phyloP scores from a whole-genome alignment of 2,888 invertebrate genomes.

The Kryphioiulus occultus region DNA sequence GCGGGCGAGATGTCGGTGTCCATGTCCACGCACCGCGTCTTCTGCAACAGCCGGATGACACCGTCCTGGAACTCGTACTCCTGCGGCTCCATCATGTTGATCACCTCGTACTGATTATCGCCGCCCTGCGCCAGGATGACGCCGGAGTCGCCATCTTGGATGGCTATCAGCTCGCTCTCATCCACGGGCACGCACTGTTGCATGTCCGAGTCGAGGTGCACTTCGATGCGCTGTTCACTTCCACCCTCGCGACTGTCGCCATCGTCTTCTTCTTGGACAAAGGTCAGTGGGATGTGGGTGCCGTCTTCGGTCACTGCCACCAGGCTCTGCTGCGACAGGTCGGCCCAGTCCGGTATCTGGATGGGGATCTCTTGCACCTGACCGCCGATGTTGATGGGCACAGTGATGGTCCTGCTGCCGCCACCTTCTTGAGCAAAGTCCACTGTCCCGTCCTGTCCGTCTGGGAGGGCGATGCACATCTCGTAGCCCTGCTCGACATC shows the following conservation, averaged over 20 bases:
- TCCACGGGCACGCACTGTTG: neutral
- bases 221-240: neutral
- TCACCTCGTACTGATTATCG: neutral
- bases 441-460: neutral
- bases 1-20: neutral
- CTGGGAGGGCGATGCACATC: neutral
- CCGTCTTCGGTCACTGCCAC: constrained; percentile 48
- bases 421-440: neutral
- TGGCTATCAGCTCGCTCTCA: neutral
- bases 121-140: neutral
- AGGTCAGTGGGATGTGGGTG: constrained; percentile 42
- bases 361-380: constrained; percentile 44
- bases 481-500: constrained; percentile 24
- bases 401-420: neutral
- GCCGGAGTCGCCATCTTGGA: neutral
- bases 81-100: constrained; percentile 34
- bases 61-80: neutral
- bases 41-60: neutral
- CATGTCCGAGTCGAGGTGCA: neutral
- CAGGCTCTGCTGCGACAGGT: constrained; percentile 39
- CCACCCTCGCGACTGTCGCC: neutral
- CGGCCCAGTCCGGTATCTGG: constrained; percentile 47
- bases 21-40: neutral
- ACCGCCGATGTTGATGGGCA: constrained; percentile 6
- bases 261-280: neutral